These are phyloP conservation scores for Xenops minutus DNA, from an alignment of 2,797 vertebrate species.

Conservation along the genomic window DNA sequence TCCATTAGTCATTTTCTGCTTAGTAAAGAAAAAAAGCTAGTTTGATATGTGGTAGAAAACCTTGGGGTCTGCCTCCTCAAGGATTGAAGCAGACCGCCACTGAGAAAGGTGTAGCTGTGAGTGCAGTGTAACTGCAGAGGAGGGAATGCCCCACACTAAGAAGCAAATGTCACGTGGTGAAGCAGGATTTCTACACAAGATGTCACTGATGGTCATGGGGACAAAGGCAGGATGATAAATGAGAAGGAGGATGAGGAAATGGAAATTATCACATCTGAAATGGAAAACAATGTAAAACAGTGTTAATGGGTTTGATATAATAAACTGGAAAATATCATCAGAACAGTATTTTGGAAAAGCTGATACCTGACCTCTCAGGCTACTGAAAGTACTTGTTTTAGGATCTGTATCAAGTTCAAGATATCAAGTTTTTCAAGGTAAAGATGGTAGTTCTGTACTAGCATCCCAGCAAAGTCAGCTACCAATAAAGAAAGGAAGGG, in stretches of 20 bases:
- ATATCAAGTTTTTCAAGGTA: neutral
- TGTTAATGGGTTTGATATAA: neutral
- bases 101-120: neutral
- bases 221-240: neutral
- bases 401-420: neutral
- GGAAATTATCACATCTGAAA: neutral
- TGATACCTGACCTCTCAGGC: neutral
- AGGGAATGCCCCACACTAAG: neutral
- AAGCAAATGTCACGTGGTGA: neutral
- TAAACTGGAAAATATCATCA: neutral
- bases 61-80: neutral
- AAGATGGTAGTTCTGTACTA: neutral
- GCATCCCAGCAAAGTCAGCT: neutral
- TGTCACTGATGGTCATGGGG: neutral
- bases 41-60: neutral
- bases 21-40: neutral
- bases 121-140: neutral
- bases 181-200: neutral
- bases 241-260: neutral
- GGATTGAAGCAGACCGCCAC: neutral
- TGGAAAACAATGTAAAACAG: neutral
- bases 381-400: neutral
- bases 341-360: neutral
- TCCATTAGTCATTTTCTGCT: neutral
- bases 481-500: neutral